These are phyloP conservation scores for Scaptodrosophila latifasciaeformis DNA, from an alignment of 2,888 invertebrate genomes.

Conservation along the genomic window DNA sequence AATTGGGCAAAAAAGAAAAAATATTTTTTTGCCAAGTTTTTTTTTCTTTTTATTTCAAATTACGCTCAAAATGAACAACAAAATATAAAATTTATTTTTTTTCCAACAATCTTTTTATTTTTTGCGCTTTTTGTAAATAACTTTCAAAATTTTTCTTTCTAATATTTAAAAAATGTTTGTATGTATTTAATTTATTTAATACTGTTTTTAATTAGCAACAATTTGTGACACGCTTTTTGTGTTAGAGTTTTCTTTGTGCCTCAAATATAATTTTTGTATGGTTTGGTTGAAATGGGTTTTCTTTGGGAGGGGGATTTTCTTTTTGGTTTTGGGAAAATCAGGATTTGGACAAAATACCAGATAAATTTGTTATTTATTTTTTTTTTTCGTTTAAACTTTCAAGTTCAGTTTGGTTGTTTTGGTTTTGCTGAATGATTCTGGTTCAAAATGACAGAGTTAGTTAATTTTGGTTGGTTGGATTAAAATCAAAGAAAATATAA, in stretches of 20 bases:
- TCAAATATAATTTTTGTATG: neutral
- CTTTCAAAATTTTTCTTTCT: neutral
- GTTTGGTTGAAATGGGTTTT: conserved; percentile 26
- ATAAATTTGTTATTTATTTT: conserved; percentile 12
- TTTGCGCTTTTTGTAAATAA: conserved; percentile 2
- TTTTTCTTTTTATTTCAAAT: conserved; percentile 17
- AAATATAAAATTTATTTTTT: conserved; percentile 39
- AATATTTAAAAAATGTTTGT: neutral
- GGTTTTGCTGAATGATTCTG: conserved; percentile 12
- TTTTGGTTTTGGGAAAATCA: conserved; percentile 9
- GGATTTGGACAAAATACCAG: conserved; percentile 5
- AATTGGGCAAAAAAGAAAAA: neutral
- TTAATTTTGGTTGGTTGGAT: neutral
- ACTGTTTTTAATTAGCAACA: conserved; percentile 52
- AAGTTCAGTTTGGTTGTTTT: conserved; percentile 19
- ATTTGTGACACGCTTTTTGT: conserved; percentile 59
- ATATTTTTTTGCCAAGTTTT: no score
- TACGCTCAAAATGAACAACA: conserved; percentile 56
- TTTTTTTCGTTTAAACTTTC: conserved; percentile 20
- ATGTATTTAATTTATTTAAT: conserved; percentile 35
- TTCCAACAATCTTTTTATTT: conserved; percentile 3
- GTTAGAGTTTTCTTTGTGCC: neutral
- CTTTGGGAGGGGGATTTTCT: conserved; percentile 20
- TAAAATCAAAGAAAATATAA: conserved; percentile 20
- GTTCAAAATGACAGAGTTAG: conserved; percentile 1